Evolutionary conservation across 1,140 invertebrate species (phyloP).

Genomic region (Pomacea maculata): DNA sequence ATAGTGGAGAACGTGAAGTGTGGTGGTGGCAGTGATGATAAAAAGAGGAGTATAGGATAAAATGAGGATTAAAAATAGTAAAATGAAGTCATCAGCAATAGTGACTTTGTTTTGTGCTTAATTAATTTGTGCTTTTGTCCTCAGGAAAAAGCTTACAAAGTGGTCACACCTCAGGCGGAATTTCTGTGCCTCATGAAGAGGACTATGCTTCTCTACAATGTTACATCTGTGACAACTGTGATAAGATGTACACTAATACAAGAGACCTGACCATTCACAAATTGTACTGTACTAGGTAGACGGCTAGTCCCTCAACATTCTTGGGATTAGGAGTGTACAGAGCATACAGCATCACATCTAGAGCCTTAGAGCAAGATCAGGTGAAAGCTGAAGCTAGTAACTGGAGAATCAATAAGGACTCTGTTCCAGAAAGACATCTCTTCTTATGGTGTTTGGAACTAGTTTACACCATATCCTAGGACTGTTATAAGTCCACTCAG

Average conservation of each 20-base stretch:
- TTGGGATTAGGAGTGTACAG: too few relatives aligned
- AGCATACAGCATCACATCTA: too few relatives aligned
- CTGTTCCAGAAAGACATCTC: too few relatives aligned
- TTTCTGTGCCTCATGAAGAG: neutral
- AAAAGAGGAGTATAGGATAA: too few relatives aligned
- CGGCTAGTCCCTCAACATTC: too few relatives aligned
- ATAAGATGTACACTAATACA: slow-evolving; percentile 58
- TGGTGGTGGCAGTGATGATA: neutral
- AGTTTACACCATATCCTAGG: too few relatives aligned
- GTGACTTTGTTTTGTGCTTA: neutral
- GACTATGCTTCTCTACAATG: slow-evolving; percentile 31
- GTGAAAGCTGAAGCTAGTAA: too few relatives aligned
- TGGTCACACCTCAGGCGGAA: slow-evolving; percentile 17
- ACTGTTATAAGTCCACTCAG: too few relatives aligned
- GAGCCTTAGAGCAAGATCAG: too few relatives aligned
- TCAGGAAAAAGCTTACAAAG: neutral
- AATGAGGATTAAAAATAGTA: neutral
- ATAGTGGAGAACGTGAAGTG: neutral
- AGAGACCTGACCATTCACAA: slow-evolving; percentile 59
- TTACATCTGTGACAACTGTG: slow-evolving; percentile 55
- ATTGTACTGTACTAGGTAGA: slow-evolving; percentile 52
- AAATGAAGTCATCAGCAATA: neutral
- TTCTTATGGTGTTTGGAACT: too few relatives aligned
- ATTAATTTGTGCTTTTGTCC: slow-evolving; percentile 2
- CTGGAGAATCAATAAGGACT: too few relatives aligned